Conservation (phyloP, 2,888 invertebrate genomes). For the Lithophane socia region DNA sequence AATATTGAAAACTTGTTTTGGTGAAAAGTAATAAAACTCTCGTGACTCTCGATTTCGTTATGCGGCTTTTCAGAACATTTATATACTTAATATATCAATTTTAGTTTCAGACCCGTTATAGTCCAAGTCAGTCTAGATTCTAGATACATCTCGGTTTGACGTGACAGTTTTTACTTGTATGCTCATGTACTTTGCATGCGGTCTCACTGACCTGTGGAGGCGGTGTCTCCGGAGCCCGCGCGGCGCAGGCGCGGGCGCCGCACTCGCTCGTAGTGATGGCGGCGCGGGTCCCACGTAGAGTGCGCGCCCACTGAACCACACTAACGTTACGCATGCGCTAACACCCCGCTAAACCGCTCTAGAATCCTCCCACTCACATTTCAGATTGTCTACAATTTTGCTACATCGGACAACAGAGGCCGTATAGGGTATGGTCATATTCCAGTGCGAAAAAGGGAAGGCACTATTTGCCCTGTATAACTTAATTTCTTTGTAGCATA, state of each 20-base stretch:
- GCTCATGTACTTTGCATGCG: slow-evolving; percentile 25
- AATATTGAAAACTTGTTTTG: neutral
- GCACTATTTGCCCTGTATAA: neutral
- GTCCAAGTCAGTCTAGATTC: neutral
- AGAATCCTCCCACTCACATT: slow-evolving; percentile 67
- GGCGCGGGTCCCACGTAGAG: slow-evolving; percentile 97
- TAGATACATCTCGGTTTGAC: neutral
- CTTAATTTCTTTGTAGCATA: neutral
- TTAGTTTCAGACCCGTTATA: neutral
- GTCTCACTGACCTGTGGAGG: slow-evolving; percentile 88
- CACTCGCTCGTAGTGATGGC: slow-evolving; percentile 97
- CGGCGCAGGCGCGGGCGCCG: slow-evolving; percentile 92
- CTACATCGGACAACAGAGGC: neutral
- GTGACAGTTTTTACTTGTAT: slow-evolving; percentile 27
- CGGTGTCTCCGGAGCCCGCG: slow-evolving; percentile 92
- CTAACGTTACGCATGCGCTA: slow-evolving; percentile 91
- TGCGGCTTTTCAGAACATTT: too few relatives aligned
- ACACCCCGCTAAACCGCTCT: slow-evolving; percentile 57
- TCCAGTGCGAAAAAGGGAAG: neutral
- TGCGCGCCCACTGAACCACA: slow-evolving; percentile 89
- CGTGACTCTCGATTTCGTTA: neutral
- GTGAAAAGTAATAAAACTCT: too few relatives aligned
- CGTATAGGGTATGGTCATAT: neutral
- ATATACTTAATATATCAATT: too few relatives aligned
- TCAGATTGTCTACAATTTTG: neutral